These are phyloP conservation scores for Bothrops jararaca DNA, from an alignment of 2,113 vertebrate genomes.

Conservation along the genomic window DNA sequence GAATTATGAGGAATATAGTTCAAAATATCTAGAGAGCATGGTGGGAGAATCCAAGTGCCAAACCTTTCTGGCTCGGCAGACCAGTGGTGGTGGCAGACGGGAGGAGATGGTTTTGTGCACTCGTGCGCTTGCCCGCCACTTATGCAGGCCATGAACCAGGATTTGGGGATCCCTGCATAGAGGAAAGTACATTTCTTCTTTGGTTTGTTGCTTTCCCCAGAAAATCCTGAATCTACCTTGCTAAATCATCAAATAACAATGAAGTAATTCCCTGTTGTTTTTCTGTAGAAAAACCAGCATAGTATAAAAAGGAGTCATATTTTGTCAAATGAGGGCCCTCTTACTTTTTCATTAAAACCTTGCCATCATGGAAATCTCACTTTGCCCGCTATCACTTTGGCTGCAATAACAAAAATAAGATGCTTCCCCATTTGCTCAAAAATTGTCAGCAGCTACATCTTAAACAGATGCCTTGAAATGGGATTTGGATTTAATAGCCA, in stretches of 20 bases:
- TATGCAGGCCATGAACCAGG: neutral
- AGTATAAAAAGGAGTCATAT: neutral
- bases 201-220: neutral
- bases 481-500: neutral
- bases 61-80: neutral
- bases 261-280: neutral
- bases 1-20: neutral
- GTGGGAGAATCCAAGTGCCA: neutral
- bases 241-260: neutral
- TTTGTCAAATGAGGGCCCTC: neutral
- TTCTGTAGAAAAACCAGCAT: neutral
- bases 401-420: neutral
- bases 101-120: neutral
- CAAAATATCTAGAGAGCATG: neutral
- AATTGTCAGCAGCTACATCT: slow-evolving; percentile 2
- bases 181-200: neutral
- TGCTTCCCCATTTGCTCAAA: neutral
- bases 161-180: neutral
- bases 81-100: no score
- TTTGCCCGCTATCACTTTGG: neutral
- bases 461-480: neutral
- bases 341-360: neutral
- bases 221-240: neutral
- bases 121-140: neutral
- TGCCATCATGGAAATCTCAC: neutral